phyloP scores from a whole-genome alignment of 2,797 vertebrate species.

The Macropodus opercularis region DNA sequence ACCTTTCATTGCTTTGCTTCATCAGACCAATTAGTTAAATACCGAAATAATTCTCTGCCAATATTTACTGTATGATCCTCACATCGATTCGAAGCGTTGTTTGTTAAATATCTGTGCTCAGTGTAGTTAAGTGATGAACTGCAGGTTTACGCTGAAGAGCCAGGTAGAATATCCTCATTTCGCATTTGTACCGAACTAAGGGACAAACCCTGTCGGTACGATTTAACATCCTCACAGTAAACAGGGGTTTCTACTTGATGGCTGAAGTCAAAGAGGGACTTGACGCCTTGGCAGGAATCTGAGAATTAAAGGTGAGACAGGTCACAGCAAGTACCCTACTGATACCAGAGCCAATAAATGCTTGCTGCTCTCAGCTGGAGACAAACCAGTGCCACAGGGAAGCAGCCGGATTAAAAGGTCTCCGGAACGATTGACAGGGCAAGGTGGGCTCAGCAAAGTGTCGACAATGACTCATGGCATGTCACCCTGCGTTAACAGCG shows the following conservation, averaged over 20 bases:
- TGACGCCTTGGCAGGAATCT: slow-evolving; percentile 34
- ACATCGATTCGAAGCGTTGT: background rate
- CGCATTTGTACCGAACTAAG: background rate
- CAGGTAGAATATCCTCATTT: too few relatives aligned
- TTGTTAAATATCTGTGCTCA: background rate
- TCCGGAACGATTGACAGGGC: slow-evolving; percentile 59
- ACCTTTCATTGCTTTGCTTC: slow-evolving; percentile 43
- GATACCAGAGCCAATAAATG: slow-evolving; percentile 69
- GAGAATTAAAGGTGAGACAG: slow-evolving; percentile 50
- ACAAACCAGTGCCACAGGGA: slow-evolving; percentile 56
- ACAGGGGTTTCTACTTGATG: slow-evolving; percentile 10
- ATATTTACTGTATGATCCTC: slow-evolving; percentile 5
- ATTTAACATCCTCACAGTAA: background rate
- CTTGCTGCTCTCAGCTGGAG: slow-evolving; percentile 68
- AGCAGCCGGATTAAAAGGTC: slow-evolving; percentile 67
- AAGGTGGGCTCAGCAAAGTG: slow-evolving; percentile 50
- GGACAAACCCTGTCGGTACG: background rate
- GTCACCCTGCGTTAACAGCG: slow-evolving; percentile 16
- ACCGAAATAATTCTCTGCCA: slow-evolving; percentile 5
- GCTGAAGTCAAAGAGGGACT: slow-evolving; percentile 34
- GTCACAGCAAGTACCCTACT: slow-evolving; percentile 55
- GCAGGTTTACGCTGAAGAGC: too few relatives aligned
- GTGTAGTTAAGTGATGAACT: background rate
- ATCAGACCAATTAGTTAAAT: slow-evolving; percentile 35
- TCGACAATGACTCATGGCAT: slow-evolving; percentile 46